Evolutionary conservation across 30 jellyfish, hydroid and myxozoan species (phyloP).

Genomic region (Phacellophora camtschatica): DNA sequence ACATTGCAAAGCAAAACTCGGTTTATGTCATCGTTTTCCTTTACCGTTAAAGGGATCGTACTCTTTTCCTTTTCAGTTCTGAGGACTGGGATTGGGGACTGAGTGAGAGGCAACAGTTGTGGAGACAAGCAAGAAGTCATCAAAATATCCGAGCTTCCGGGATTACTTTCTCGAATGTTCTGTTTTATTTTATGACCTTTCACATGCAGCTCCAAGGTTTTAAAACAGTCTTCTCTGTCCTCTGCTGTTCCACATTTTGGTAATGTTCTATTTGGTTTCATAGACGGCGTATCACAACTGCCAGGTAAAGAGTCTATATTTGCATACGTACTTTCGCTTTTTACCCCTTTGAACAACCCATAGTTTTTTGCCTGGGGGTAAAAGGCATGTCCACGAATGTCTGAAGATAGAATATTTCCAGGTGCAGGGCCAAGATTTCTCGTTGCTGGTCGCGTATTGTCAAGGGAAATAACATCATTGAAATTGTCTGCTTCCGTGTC

Average conservation of each 20-base stretch:
- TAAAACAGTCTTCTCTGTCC: no score
- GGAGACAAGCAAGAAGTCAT: no score
- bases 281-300: no score
- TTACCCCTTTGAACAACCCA: not conserved
- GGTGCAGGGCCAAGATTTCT: not conserved
- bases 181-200: no score
- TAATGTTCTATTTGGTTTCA: no score
- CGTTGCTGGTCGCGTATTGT: not conserved
- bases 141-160: no score
- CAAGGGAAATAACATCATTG: not conserved
- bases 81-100: no score
- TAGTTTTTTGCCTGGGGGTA: not conserved
- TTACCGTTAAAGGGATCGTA: not conserved
- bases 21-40: not conserved
- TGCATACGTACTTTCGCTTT: no score
- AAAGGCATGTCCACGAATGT: not conserved
- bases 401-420: not conserved
- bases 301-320: no score
- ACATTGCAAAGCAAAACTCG: conserved; percentile 3
- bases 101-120: no score
- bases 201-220: no score
- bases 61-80: not conserved
- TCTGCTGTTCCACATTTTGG: no score
- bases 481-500: not conserved
- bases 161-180: not conserved